Evolutionary conservation across 2,113 vertebrate genomes (phyloP).

Genomic region (Murina feae): DNA sequence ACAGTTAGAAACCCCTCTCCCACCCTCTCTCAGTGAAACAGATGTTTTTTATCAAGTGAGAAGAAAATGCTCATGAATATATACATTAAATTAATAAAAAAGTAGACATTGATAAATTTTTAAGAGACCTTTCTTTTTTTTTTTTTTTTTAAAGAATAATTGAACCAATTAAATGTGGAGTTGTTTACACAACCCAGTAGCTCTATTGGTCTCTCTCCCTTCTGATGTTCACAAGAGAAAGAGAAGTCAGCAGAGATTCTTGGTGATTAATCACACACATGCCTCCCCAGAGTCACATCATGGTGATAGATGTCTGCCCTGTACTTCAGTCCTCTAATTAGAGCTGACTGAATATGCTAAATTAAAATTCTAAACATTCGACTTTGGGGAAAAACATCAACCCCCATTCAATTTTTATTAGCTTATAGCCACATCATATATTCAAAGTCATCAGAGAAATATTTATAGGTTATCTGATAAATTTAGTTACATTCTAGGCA

Average conservation of each 20-base stretch:
- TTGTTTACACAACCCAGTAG: constrained; percentile 32
- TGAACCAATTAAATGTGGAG: neutral
- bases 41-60: neutral
- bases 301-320: constrained; percentile 50
- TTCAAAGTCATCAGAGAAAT: constrained; percentile 54
- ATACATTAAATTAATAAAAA: neutral
- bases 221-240: constrained; percentile 26
- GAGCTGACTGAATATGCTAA: constrained; percentile 59
- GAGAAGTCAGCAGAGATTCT: constrained; percentile 7
- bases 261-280: constrained; percentile 64
- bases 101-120: neutral
- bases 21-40: neutral
- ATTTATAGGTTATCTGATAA: constrained; percentile 38
- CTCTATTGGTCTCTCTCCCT: neutral
- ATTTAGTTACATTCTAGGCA: neutral
- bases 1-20: neutral
- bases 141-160: constrained; percentile 28
- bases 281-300: constrained; percentile 56
- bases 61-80: neutral
- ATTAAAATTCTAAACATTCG: constrained; percentile 74
- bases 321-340: constrained; percentile 62
- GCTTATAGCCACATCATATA: constrained; percentile 53
- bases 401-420: constrained; percentile 67
- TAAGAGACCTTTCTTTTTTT: neutral
- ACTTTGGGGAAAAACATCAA: constrained; percentile 54